Percentiles rank a stretch among this genome's conserved stretches.
These are phyloP conservation scores for Dusona sp. DNA, from an alignment of 2,888 invertebrate species.

Conservation along the genomic window DNA sequence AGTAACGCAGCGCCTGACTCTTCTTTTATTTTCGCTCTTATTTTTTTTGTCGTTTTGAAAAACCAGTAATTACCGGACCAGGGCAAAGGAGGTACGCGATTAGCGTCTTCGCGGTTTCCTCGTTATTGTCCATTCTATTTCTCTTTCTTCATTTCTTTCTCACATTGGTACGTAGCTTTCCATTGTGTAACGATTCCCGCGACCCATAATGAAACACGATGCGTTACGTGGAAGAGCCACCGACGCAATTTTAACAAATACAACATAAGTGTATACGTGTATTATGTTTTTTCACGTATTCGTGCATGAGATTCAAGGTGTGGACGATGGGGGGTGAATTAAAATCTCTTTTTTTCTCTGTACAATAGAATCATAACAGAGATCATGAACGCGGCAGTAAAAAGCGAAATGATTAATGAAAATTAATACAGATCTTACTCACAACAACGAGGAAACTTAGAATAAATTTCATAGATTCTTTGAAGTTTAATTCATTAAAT, in stretches of 20 bases:
- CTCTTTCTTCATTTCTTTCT: conserved; percentile 67
- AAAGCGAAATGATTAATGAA: conserved; percentile 34
- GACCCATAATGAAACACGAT: conserved; percentile 69
- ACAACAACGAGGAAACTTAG: background rate
- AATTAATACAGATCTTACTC: background rate
- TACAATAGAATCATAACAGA: conserved; percentile 2
- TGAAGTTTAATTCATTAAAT: background rate
- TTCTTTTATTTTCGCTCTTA: conserved; percentile 32
- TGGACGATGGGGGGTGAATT: conserved; percentile 11
- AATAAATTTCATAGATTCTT: background rate
- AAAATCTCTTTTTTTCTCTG: conserved; percentile 24
- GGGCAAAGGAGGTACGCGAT: conserved; percentile 43
- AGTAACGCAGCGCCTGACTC: background rate
- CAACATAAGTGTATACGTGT: background rate
- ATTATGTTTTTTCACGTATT: background rate
- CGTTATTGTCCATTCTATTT: conserved; percentile 67
- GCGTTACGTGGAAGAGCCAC: conserved; percentile 68
- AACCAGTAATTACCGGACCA: conserved; percentile 63
- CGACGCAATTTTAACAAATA: conserved; percentile 38
- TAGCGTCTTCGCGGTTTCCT: conserved; percentile 68
- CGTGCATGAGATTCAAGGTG: conserved; percentile 13
- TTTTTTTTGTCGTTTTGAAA: conserved; percentile 48
- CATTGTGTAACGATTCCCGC: conserved; percentile 74
- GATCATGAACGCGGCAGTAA: conserved; percentile 15
- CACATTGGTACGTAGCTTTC: conserved; percentile 68